Conservation (phyloP, 1,140 invertebrate genomes). For the Oncopeltus fasciatus region DNA sequence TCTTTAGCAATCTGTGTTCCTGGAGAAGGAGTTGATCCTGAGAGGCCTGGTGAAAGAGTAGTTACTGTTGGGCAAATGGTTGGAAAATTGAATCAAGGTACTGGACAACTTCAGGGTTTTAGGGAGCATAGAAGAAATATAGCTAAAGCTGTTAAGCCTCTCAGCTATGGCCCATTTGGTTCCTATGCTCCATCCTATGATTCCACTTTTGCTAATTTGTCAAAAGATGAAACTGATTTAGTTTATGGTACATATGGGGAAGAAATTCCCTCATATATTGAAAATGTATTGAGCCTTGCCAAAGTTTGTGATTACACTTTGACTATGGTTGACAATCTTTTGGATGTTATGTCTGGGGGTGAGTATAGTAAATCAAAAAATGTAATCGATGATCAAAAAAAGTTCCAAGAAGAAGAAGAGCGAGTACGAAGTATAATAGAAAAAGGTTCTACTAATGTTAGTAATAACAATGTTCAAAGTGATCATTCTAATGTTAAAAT, state of each 20-base stretch:
- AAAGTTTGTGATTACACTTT: slow-evolving; percentile 69
- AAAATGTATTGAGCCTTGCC: slow-evolving; percentile 63
- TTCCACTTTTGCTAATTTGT: slow-evolving; percentile 85
- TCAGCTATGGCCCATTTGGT: slow-evolving; percentile 88
- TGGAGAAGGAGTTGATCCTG: slow-evolving; percentile 51
- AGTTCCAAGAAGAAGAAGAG: slow-evolving; percentile 44
- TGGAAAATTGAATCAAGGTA: slow-evolving; percentile 68
- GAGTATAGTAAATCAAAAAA: slow-evolving; percentile 67
- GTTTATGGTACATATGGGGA: slow-evolving; percentile 83
- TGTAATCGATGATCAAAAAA: slow-evolving; percentile 45
- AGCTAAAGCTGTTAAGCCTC: slow-evolving; percentile 74
- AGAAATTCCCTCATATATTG: slow-evolving; percentile 43
- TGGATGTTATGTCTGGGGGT: slow-evolving; percentile 68
- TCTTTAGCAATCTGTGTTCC: slow-evolving; percentile 76
- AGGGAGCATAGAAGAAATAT: slow-evolving; percentile 79
- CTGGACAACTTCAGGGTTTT: slow-evolving; percentile 49
- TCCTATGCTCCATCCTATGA: slow-evolving; percentile 91
- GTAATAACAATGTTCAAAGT: not conserved
- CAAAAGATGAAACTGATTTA: slow-evolving; percentile 83
- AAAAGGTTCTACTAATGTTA: slow-evolving; percentile 6
- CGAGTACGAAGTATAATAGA: slow-evolving; percentile 39
- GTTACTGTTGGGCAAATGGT: slow-evolving; percentile 60
- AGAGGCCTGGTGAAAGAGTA: slow-evolving; percentile 54
- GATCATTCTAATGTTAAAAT: slow-evolving; percentile 42
- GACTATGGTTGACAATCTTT: slow-evolving; percentile 65